A percentile compares a stretch with the other conserved stretches of the same genome.
Evolutionary conservation across 53 echinoderm and acorn worm species (phyloP).

Genomic region (Paracentrotus lividus): DNA sequence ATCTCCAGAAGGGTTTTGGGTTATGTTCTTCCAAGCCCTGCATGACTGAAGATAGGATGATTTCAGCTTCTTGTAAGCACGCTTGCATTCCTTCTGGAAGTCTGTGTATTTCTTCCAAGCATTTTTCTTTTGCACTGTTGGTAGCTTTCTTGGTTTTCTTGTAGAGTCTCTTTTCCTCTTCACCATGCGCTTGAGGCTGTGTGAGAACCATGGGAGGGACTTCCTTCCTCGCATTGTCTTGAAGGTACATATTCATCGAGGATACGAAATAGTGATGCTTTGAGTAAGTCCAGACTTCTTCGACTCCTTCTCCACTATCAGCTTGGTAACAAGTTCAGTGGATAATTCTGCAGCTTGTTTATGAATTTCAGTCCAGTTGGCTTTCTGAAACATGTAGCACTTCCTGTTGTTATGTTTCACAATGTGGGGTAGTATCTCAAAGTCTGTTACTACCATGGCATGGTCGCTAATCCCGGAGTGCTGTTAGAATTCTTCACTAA

Average conservation of each 20-base stretch:
- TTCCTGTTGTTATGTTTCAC: constrained; percentile 36
- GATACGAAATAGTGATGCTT: constrained; percentile 14
- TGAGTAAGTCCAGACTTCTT: constrained; percentile 38
- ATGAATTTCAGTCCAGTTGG: constrained; percentile 22
- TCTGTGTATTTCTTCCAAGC: constrained; percentile 52
- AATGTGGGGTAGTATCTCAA: constrained; percentile 37
- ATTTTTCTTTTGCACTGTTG: not conserved
- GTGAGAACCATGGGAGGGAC: constrained; percentile 50
- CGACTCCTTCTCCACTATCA: not conserved
- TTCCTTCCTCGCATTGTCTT: constrained; percentile 31
- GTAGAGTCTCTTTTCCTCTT: constrained; percentile 46
- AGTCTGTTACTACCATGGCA: constrained; percentile 46
- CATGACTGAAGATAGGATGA: not conserved
- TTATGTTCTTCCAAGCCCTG: not conserved
- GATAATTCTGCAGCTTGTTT: not conserved
- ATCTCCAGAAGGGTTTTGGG: not conserved
- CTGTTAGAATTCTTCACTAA: constrained; percentile 41
- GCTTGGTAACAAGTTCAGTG: not conserved
- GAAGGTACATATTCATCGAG: constrained; percentile 34
- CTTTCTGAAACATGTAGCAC: constrained; percentile 40
- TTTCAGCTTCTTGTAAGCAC: not conserved
- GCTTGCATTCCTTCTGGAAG: constrained; percentile 14
- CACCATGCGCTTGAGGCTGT: constrained; percentile 50
- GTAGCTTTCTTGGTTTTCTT: constrained; percentile 26
- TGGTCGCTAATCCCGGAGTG: not conserved